A percentile compares a stretch with the other conserved stretches of the same genome.
Conservation (phyloP, 2,797 vertebrate species). For the Onychomys torridus region DNA sequence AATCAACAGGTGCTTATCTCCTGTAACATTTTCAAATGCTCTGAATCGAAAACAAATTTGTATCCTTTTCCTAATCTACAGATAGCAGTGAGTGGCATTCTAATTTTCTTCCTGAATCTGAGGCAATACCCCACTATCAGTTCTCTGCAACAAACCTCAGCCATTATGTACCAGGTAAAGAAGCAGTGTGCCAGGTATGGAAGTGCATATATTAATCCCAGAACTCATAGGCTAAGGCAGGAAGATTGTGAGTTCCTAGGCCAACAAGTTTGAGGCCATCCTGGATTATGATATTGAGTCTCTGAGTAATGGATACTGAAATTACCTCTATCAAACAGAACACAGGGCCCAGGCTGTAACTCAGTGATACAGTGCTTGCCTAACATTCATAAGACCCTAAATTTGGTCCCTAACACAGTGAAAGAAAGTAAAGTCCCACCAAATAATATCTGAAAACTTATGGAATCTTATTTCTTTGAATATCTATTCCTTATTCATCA, state of each 20-base stretch:
- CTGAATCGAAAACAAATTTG: not conserved
- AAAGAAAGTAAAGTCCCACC: too few species aligned
- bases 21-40: not conserved
- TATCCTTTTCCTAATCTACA: not conserved
- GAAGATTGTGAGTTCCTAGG: not conserved
- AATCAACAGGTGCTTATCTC: not conserved
- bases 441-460: not conserved
- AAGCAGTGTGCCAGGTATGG: not conserved
- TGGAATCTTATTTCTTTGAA: not conserved
- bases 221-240: not conserved
- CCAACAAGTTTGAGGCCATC: not conserved
- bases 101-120: not conserved
- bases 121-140: not conserved
- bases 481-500: not conserved
- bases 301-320: not conserved
- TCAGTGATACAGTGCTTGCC: not conserved
- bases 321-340: not conserved
- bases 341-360: fast-evolving
- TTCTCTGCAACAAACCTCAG: not conserved
- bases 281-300: not conserved
- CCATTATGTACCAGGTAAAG: not conserved
- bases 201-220: not conserved
- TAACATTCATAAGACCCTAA: not conserved
- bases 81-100: not conserved
- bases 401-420: not conserved